Percentiles rank a stretch among this genome's conserved stretches.
phyloP scores from a whole-genome alignment of 2,797 vertebrate species.

The Numenius phaeopus region DNA sequence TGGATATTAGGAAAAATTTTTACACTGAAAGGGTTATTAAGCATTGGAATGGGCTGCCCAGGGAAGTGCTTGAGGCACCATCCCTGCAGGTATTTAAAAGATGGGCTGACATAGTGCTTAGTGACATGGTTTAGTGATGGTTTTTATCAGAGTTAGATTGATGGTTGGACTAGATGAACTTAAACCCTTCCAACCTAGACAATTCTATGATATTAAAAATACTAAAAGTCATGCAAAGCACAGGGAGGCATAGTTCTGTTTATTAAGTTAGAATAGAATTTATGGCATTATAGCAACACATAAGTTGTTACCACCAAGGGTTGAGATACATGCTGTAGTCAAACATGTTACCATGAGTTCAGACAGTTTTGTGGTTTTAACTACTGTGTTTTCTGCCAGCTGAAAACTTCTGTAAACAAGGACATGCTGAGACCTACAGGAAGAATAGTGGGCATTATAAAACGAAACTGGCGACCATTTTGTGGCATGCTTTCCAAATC shows the following conservation, averaged over 20 bases:
- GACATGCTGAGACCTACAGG: slow-evolving; percentile 88
- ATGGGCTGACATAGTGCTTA: too few relatives aligned
- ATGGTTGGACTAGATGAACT: too few relatives aligned
- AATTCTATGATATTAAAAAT: background rate
- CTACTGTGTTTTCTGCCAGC: slow-evolving; percentile 69
- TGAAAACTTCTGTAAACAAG: slow-evolving; percentile 78
- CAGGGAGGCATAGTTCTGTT: background rate
- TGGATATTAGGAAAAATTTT: too few relatives aligned
- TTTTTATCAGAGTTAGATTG: too few relatives aligned
- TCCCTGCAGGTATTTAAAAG: too few relatives aligned
- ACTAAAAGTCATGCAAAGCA: background rate
- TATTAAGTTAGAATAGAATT: slow-evolving; percentile 12
- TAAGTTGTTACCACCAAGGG: background rate
- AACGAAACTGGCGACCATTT: slow-evolving; percentile 95
- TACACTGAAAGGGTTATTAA: too few relatives aligned
- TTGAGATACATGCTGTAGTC: background rate
- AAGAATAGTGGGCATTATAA: slow-evolving; percentile 94
- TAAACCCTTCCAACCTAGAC: too few relatives aligned
- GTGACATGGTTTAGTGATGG: too few relatives aligned
- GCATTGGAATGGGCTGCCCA: too few relatives aligned
- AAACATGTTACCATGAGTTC: background rate
- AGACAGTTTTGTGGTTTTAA: background rate
- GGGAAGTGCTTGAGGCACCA: too few relatives aligned
- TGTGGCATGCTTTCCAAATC: slow-evolving; percentile 95
- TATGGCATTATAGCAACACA: background rate